Base-by-base conservation (phyloP, 2,113 vertebrate genomes). In the Argyrosomus japonicus region DNA sequence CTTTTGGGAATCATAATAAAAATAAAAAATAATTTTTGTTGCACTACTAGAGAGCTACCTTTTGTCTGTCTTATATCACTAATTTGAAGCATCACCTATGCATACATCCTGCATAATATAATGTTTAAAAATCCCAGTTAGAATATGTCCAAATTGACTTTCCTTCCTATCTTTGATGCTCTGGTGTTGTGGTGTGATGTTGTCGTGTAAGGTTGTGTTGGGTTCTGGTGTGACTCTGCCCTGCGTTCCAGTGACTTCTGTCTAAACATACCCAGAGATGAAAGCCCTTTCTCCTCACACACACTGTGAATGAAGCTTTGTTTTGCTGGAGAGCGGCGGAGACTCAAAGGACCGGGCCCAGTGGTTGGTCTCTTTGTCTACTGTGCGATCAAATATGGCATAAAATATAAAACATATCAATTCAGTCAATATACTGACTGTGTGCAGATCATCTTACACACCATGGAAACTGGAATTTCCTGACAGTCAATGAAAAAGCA, bases 181-280 rank as follows among this genome's bases (percentile, higher is more conserved):
- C 12, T 17, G 7, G 65, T 25, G 56, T 9, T 54, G 69, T 79
- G 77, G 75, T 82, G 67, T 79, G 76, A 87, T 84, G 84, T 81
- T 77, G 25, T 45, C 65, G 47, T 73, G 36, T 57, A 43, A 69
- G 67, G 75, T 65, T n/a, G 68, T 77, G 82, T 70, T 57, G 72
- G 65, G 21, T 27, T 83, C 13, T 68, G 76, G 57, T 86, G 81
- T 88, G 79, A 86, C 63, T 83, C 83, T 65, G 68, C 77, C 61
- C 76, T n/a, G 81, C 65, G 80, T 92, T 90, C 87, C 89, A 86
- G 65, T 71, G 83, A 87, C 86, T 90, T 88, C 87, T 89, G 88
- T 92, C 77, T 81, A 93, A 92, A 93, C 93, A 92, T 77, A 86
- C 83, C 36, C 87, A 68, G 78, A 91, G 88, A 94, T 93, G 91